Conservation (phyloP, 2,113 vertebrate genomes). For the Lontra canadensis region DNA sequence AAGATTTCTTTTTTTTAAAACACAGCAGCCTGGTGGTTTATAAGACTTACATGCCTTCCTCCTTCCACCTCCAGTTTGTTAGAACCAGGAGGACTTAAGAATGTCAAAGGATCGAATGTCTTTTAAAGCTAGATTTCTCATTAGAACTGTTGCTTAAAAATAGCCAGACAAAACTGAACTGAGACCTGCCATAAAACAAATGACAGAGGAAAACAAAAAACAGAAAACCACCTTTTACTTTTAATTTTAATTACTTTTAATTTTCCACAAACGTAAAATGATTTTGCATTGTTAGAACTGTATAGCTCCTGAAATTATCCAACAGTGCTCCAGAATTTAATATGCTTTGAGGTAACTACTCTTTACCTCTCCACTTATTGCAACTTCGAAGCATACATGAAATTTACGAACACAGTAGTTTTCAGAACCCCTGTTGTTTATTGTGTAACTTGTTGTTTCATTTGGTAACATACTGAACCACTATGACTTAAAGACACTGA, state of each 20-base stretch:
- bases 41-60: background rate
- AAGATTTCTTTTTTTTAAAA: background rate
- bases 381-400: background rate
- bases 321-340: background rate
- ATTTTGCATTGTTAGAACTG: background rate
- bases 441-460: background rate
- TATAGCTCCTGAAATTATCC: background rate
- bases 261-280: background rate
- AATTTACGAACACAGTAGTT: background rate
- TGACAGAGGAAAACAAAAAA: background rate
- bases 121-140: background rate
- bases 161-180: background rate
- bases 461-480: background rate
- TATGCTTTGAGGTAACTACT: background rate
- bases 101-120: background rate
- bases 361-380: background rate
- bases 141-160: no score
- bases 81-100: background rate
- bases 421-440: background rate
- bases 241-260: no score
- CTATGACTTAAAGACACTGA: background rate
- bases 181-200: background rate
- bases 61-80: background rate
- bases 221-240: no score
- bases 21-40: background rate